Evolutionary conservation across 2,888 invertebrate genomes (phyloP).

Genomic region (Beris morrisii): DNA sequence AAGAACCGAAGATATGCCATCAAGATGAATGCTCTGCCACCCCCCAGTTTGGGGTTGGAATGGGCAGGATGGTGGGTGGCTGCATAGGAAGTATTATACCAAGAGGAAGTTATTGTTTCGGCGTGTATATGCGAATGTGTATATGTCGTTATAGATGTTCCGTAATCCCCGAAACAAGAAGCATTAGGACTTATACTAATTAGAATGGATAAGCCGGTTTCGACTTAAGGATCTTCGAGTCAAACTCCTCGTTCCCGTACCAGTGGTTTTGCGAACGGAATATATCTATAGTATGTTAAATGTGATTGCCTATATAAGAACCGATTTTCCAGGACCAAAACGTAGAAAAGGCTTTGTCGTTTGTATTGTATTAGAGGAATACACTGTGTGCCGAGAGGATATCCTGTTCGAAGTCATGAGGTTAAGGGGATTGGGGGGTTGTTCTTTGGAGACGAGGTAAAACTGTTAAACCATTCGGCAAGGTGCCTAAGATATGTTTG

Average conservation of each 20-base stretch:
- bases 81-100: slow-evolving; percentile 9
- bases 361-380: slow-evolving; percentile 10
- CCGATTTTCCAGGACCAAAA: slow-evolving; percentile 14
- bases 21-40: too few species aligned
- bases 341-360: slow-evolving; percentile 17
- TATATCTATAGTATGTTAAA: background rate
- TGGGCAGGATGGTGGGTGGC: background rate
- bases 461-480: slow-evolving; percentile 13
- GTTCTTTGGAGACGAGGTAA: slow-evolving; percentile 9
- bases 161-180: slow-evolving; percentile 40
- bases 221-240: slow-evolving; percentile 39
- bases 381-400: slow-evolving; percentile 5
- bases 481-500: slow-evolving; percentile 17
- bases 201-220: slow-evolving; percentile 43
- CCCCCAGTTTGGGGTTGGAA: background rate
- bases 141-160: slow-evolving; percentile 33
- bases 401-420: slow-evolving; percentile 11
- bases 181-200: slow-evolving; percentile 42
- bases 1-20: too few species aligned
- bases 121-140: slow-evolving; percentile 3
- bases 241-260: slow-evolving; percentile 20
- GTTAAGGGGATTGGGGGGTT: slow-evolving; percentile 1
- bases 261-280: slow-evolving; percentile 7
- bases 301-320: slow-evolving; percentile 1
- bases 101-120: slow-evolving; percentile 19